Evolutionary conservation across 2,888 invertebrate genomes (phyloP).

Genomic region (Lomographa bimaculata): DNA sequence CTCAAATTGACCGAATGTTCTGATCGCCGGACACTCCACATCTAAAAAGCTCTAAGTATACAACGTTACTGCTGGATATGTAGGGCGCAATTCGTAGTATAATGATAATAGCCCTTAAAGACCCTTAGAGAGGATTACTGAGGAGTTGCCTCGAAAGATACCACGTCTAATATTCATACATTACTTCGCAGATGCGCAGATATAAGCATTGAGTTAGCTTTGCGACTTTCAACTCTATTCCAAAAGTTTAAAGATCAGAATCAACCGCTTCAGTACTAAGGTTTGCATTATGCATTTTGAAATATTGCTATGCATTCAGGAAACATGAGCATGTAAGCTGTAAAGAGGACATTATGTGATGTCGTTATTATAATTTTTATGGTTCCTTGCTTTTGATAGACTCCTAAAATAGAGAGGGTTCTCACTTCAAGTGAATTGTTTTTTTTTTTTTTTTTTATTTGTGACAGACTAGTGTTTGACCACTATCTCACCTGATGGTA

Average conservation of each 20-base stretch:
- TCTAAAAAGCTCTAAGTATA: conserved; percentile 8
- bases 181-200: conserved; percentile 26
- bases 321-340: conserved; percentile 17
- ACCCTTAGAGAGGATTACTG: conserved; percentile 40
- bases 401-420: no score
- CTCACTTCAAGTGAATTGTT: no score
- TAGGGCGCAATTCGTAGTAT: conserved; percentile 47
- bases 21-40: background rate
- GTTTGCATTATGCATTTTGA: conserved; percentile 10
- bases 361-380: no score
- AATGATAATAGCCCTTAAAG: conserved; percentile 48
- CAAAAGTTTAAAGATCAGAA: background rate
- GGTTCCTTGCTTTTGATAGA: no score
- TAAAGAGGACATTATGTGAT: no score
- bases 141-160: conserved; percentile 41
- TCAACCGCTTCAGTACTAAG: background rate
- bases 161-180: conserved; percentile 42
- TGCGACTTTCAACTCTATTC: conserved; percentile 3
- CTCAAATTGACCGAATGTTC: conserved; percentile 8
- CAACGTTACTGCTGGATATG: conserved; percentile 26
- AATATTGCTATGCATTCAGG: conserved; percentile 17
- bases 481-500: no score
- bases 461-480: no score
- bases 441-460: no score
- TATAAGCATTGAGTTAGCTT: conserved; percentile 1